These are phyloP conservation scores for Elysia crispata DNA, from an alignment of 2,888 invertebrate genomes.

Conservation along the genomic window DNA sequence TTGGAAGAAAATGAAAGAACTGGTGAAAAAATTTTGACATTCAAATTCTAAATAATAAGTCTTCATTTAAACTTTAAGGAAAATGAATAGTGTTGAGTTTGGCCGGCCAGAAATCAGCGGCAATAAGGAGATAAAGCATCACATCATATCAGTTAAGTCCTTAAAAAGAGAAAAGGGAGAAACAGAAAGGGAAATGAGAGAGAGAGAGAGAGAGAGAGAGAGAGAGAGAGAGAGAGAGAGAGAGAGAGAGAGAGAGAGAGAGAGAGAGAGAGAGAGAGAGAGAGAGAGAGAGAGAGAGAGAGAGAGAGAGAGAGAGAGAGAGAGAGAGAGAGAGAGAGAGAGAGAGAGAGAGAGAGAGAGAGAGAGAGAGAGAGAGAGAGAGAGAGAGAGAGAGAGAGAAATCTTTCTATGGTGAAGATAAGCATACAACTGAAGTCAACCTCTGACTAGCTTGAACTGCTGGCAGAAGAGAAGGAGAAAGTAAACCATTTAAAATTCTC, in stretches of 20 bases:
- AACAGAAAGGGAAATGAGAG: slow-evolving; percentile 26
- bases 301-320: not conserved
- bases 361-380: not conserved
- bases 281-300: not conserved
- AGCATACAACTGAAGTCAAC: no score
- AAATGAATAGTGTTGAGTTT: no score
- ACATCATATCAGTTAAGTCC: no score
- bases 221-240: slow-evolving; percentile 27
- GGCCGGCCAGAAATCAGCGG: not conserved
- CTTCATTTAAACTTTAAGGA: no score
- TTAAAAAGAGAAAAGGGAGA: slow-evolving; percentile 21
- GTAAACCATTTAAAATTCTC: no score
- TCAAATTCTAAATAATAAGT: no score
- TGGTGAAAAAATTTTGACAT: no score
- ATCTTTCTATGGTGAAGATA: no score
- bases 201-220: slow-evolving; percentile 7
- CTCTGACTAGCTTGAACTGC: no score
- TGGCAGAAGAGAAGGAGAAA: no score
- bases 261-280: not conserved
- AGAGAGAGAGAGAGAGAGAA: no score
- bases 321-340: slow-evolving; percentile 31
- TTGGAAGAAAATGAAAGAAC: no score
- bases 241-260: slow-evolving; percentile 11
- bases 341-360: slow-evolving; percentile 9
- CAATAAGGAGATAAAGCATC: not conserved